A percentile compares a stretch with the other conserved stretches of the same genome.
These are phyloP conservation scores for Diaphora mendica DNA, from an alignment of 2,888 invertebrate genomes.

Conservation along the genomic window DNA sequence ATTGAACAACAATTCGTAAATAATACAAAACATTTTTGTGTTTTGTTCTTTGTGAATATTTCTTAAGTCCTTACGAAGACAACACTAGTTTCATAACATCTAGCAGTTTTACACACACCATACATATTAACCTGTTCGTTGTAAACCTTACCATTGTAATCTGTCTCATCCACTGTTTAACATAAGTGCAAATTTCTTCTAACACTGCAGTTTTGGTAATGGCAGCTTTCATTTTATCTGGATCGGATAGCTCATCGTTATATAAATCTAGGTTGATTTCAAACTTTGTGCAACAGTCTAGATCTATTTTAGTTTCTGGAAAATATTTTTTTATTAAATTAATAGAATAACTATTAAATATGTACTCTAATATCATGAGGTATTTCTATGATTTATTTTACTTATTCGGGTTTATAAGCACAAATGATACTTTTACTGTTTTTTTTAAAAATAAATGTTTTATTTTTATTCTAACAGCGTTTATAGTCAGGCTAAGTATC, in stretches of 20 bases:
- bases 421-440: background rate
- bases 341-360: background rate
- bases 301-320: constrained; percentile 88
- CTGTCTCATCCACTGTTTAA: constrained; percentile 89
- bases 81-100: too few relatives aligned
- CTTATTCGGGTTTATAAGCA: background rate
- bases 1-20: too few relatives aligned
- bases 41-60: too few relatives aligned
- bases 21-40: too few relatives aligned
- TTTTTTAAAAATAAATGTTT: too few relatives aligned
- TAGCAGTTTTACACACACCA: too few relatives aligned
- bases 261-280: constrained; percentile 86
- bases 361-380: background rate
- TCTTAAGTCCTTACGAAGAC: too few relatives aligned
- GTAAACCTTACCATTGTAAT: constrained; percentile 88
- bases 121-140: background rate
- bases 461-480: too few relatives aligned
- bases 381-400: background rate
- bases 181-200: constrained; percentile 87
- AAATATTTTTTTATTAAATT: background rate
- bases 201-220: constrained; percentile 88
- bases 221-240: constrained; percentile 86
- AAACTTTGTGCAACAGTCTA: constrained; percentile 88
- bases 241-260: constrained; percentile 85
- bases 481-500: too few relatives aligned